Evolutionary conservation across 2,888 invertebrate species (phyloP), one percentile per base, ranked within the genome.

Genomic region (Drosophila niveifrons): DNA sequence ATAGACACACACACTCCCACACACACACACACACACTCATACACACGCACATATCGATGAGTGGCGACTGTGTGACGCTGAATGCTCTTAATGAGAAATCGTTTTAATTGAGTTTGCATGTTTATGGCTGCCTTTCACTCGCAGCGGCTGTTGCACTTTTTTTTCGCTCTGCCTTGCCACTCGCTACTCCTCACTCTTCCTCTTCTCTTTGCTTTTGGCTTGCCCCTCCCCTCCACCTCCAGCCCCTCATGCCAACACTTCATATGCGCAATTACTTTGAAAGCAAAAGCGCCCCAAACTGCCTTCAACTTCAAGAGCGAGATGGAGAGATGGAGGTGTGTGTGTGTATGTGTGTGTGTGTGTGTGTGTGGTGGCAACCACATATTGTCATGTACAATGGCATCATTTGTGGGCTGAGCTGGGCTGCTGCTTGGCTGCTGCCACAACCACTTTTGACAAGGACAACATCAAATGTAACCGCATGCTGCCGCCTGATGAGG

Each of bases 91-190:
- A 88, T 90, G 85, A 90, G 88, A 89, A 88, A 83, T 84, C 90
- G 79, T 86, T 89, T 88, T 88, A 88, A 88, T 88, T 89, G 88
- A 88, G 89, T 88, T 88, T 88, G 88, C 88, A 90, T 88, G 88
- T 88, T 88, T 88, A 88, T 88, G 88, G 89, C 88, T 88, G 83
- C 86, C 80, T 82, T 86, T 79, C 75, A 75, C 81, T 71, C 69
- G 61, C 64, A 43, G 59, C 46, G 44, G 61, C 46, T 72, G 68
- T 69, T 70, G 76, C 85, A 81, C 53, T 59, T 70, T 72, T 72
- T 72, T 65, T 46, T n/a, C 31, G 0, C 66, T 18, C 18, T 31
- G n/a, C 15, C 1, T n/a, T 46, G 15, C n/a, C 23, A 3, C 31
- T 11, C 10, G 15, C n/a, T 13, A 3, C 31, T 11, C 10, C 41